A percentile compares a stretch with the other conserved stretches of the same genome.
Conservation (phyloP, 2,113 vertebrate genomes). For the Lagopus leucura region DNA sequence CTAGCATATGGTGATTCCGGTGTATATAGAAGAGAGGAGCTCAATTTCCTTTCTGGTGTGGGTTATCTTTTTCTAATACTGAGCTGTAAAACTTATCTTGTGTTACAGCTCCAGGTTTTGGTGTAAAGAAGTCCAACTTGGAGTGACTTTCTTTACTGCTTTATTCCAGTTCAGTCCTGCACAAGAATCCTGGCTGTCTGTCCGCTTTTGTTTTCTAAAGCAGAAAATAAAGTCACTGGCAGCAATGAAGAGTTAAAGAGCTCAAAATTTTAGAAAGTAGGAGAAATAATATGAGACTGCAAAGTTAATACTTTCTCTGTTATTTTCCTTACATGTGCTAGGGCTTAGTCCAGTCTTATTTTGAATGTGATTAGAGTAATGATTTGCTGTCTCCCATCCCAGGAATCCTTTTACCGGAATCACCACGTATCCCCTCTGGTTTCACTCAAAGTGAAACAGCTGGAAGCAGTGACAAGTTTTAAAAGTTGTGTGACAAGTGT, state of each 20-base stretch:
- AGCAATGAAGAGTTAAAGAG: neutral
- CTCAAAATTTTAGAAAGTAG: neutral
- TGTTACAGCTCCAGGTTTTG: neutral
- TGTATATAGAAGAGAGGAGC: neutral
- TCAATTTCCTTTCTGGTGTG: neutral
- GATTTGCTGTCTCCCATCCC: neutral
- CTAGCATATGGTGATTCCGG: neutral
- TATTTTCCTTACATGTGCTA: neutral
- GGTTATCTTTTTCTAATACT: neutral
- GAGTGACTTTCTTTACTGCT: neutral
- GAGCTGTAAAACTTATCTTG: neutral
- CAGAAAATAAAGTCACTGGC: neutral
- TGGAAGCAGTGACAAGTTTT: neutral
- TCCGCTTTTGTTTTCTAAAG: neutral
- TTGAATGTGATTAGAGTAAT: neutral
- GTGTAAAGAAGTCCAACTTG: neutral
- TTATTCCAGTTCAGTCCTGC: neutral
- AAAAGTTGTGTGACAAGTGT: neutral
- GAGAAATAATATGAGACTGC: neutral
- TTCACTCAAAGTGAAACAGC: neutral
- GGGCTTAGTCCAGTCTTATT: neutral
- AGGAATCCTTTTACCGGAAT: neutral
- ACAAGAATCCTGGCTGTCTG: neutral
- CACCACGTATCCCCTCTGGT: accelerated
- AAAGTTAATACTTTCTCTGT: neutral